Evolutionary conservation across 2,888 invertebrate species (phyloP), one percentile per base, ranked within the genome.

Genomic region (Craniophora ligustri): DNA sequence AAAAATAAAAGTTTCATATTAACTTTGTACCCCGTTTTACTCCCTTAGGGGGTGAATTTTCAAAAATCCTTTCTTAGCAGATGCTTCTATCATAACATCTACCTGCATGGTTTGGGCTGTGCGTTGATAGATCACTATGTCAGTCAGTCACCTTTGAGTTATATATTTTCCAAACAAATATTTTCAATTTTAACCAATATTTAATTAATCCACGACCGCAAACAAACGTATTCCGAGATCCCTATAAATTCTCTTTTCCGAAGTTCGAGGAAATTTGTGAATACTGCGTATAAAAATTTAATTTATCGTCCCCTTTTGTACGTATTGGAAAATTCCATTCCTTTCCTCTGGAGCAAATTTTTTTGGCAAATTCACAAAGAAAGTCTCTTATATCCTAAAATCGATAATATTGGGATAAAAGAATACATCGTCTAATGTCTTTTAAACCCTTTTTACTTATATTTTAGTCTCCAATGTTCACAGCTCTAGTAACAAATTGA

Each of bases 361-460:
- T 64, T 61, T 47, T 49, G 62, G 51, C 59, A 44, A 59, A 69
- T 72, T 51, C 56, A 71, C 63, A 73, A 76, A 75, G 68, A 72
- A 69, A 58, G 49, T 57, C 56, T 56, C 57, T 31, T 54, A 47
- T 26, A 62, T 55, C 42, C 64, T 64, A 44, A 54, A 57, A 66
- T 67, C 62, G 58, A 62, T 65, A 71, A 63, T 62, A 51, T 49
- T 32, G 53, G 47, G 35, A 57, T 51, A 71, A 61, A 66, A 64
- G 47, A 59, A 61, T 70, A 55, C 45, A 67, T 50, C 26, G 28
- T 34, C 38, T 60, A 60, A 49, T 67, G 60, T 60, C 35, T 54
- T 50, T 55, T 28, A 32, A 30, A 35, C 40, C 50, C 55, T 44
- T 72, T 60, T 72, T n/a, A n/a, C n/a, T 39, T 66, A 40, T 42